Evolutionary conservation across 2,888 invertebrate species (phyloP).

Genomic region (Caenorhabditis sinica): DNA sequence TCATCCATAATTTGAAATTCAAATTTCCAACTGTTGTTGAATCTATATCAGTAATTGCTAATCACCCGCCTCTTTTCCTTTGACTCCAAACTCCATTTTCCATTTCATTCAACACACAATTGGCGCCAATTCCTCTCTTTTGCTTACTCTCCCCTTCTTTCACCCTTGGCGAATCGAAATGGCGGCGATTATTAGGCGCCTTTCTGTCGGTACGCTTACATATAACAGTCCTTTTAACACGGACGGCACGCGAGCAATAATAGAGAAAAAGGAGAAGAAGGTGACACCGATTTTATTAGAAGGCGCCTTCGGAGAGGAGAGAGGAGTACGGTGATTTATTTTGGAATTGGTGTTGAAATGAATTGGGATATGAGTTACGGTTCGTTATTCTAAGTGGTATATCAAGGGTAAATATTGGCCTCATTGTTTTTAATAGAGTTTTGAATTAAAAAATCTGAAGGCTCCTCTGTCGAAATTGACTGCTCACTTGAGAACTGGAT

Average conservation of each 20-base stretch:
- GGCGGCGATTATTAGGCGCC: constrained; percentile 59
- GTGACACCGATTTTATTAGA: constrained; percentile 37
- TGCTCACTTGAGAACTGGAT: no score
- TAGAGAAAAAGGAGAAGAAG: constrained; percentile 9
- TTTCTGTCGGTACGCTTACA: constrained; percentile 26
- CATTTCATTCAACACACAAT: constrained; percentile 42
- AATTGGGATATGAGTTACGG: background rate
- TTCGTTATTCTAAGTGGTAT: background rate
- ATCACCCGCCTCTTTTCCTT: constrained; percentile 8
- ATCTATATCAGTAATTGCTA: background rate
- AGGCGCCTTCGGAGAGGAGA: constrained; percentile 22
- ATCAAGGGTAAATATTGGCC: no score
- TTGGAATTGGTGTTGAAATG: constrained; percentile 1
- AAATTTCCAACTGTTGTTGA: background rate
- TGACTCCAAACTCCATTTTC: background rate
- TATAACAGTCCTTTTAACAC: constrained; percentile 41
- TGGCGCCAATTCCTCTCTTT: constrained; percentile 37
- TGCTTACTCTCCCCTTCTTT: background rate
- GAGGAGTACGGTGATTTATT: constrained; percentile 20
- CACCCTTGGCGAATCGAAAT: constrained; percentile 37
- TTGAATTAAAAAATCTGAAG: no score
- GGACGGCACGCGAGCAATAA: constrained; percentile 22
- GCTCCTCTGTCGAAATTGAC: no score
- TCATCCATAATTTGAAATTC: background rate
- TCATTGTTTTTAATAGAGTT: no score